Evolutionary conservation across 35 echinoderm and acorn worm species (phyloP).

Genomic region (Ophioderma brevispina): DNA sequence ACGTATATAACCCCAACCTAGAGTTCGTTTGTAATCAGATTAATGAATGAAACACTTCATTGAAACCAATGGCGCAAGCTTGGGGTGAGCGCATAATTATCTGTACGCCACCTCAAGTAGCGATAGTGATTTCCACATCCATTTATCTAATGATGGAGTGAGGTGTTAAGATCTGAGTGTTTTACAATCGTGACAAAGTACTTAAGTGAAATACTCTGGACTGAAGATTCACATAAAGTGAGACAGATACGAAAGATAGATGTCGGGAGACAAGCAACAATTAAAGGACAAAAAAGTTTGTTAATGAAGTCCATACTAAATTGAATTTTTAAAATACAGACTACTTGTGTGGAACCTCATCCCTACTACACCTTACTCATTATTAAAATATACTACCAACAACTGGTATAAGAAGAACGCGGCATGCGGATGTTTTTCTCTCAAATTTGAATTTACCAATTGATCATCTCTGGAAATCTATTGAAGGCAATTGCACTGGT

Average conservation of each 20-base stretch:
- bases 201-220: not conserved
- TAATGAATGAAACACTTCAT: not conserved
- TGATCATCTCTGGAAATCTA: not conserved
- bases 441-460: conserved; percentile 1
- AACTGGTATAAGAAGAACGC: not conserved
- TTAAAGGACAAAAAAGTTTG: not conserved
- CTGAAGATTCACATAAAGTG: not conserved
- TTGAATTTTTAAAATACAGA: not conserved
- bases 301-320: not conserved
- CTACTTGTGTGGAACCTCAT: not conserved
- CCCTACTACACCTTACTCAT: not conserved
- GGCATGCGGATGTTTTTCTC: not conserved
- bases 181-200: not conserved
- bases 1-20: not conserved
- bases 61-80: not conserved
- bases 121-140: not conserved
- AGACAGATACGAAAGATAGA: not conserved
- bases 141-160: conserved; percentile 5
- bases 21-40: not conserved
- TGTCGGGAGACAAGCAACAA: not conserved
- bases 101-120: not conserved
- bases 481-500: not conserved
- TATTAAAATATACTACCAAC: not conserved
- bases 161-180: not conserved
- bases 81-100: not conserved